A percentile compares a stretch with the other conserved stretches of the same genome.
Evolutionary conservation across 2,113 vertebrate genomes (phyloP).

Genomic region (Caracal caracal): DNA sequence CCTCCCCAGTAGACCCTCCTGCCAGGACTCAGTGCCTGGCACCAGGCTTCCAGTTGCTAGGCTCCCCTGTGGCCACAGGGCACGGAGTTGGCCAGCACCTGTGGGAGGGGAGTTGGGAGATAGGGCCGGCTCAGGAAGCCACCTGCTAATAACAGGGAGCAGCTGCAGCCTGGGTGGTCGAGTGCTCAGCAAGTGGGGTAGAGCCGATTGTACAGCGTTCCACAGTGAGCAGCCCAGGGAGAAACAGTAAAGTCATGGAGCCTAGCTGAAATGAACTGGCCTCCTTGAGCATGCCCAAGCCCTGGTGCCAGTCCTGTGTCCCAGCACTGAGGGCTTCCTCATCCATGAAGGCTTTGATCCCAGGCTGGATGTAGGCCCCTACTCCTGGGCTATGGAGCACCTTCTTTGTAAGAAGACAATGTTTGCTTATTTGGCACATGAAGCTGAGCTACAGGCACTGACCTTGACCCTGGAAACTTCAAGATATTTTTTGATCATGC

Average conservation of each 20-base stretch:
- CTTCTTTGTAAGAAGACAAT: background rate
- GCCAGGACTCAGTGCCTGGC: background rate
- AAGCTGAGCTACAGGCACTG: background rate
- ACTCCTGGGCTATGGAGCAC: background rate
- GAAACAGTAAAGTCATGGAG: background rate
- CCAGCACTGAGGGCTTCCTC: conserved; percentile 34
- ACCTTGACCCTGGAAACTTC: background rate
- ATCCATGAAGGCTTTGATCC: background rate
- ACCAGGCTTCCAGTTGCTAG: background rate
- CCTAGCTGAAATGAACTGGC: conserved; percentile 44
- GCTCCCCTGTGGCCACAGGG: background rate
- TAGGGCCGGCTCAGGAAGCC: background rate
- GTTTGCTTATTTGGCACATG: background rate
- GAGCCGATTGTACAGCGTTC: background rate
- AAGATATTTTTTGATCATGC: conserved; percentile 70
- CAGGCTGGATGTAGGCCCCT: background rate
- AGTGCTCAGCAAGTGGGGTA: background rate
- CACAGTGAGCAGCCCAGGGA: background rate
- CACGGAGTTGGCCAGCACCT: background rate
- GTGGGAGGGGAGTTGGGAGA: too few species aligned
- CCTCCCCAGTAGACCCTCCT: background rate
- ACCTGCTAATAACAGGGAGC: background rate
- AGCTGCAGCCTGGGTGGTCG: background rate
- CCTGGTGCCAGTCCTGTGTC: background rate
- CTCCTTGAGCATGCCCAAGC: conserved; percentile 6